Percentiles rank a stretch among this genome's conserved stretches.
Conservation (phyloP, 1,140 invertebrate species). For the Euwallacea fornicatus region DNA sequence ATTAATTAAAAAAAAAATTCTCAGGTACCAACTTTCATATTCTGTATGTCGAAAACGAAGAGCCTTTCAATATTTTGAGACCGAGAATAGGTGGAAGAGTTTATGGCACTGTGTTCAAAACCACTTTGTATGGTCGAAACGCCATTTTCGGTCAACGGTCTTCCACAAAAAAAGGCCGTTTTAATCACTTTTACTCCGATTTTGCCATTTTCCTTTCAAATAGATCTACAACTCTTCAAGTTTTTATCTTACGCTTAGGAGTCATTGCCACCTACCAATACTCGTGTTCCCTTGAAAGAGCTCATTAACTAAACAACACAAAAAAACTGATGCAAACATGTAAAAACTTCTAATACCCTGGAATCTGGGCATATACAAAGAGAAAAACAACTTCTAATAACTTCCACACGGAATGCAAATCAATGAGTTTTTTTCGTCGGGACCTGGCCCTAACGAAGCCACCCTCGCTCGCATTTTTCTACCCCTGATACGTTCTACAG, state of each 20-base stretch:
- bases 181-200: too few relatives aligned
- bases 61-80: too few relatives aligned
- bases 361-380: constrained; percentile 7
- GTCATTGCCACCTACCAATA: not conserved
- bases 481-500: constrained; percentile 16
- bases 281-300: not conserved
- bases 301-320: not conserved
- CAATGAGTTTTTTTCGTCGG: constrained; percentile 1
- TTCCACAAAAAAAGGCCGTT: too few relatives aligned
- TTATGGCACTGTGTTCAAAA: too few relatives aligned
- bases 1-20: too few relatives aligned
- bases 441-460: constrained; percentile 11
- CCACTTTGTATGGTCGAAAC: too few relatives aligned
- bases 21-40: too few relatives aligned
- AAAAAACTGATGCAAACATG: not conserved
- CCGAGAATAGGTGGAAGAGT: too few relatives aligned
- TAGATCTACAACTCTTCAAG: too few relatives aligned
- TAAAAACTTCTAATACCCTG: constrained; percentile 11
- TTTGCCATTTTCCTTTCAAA: too few relatives aligned
- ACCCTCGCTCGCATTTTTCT: constrained; percentile 18
- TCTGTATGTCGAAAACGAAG: too few relatives aligned
- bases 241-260: not conserved
- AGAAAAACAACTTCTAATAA: constrained; percentile 19
- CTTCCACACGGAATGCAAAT: constrained; percentile 18
- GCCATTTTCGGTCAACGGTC: too few relatives aligned